phyloP scores from a whole-genome alignment of 2,113 vertebrate species.

The Garra rufa region DNA sequence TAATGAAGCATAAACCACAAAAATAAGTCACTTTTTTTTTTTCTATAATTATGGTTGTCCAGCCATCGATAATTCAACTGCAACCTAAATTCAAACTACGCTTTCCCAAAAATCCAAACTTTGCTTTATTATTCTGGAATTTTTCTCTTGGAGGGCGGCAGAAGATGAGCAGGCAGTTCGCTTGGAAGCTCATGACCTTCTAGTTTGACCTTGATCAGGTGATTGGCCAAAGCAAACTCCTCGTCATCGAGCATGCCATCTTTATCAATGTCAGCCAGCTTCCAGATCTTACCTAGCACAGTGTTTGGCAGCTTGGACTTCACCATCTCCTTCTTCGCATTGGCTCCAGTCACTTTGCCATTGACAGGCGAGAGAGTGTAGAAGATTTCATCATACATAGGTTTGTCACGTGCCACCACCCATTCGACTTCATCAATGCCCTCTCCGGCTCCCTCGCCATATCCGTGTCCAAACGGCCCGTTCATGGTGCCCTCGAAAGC shows the following conservation, averaged over 20 bases:
- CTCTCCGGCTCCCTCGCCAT: conserved; percentile 93
- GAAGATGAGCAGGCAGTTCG: conserved; percentile 90
- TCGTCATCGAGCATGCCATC: conserved; percentile 98
- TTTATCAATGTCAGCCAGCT: conserved; percentile 96
- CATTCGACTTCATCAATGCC: conserved; percentile 95
- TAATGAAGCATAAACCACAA: conserved; percentile 10
- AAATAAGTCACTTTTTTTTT: conserved; percentile 25
- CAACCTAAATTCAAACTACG: neutral
- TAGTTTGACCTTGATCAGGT: conserved; percentile 98
- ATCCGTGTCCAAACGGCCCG: conserved; percentile 93
- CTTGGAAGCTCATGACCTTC: conserved; percentile 95
- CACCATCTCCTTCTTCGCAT: conserved; percentile 97
- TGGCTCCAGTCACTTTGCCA: conserved; percentile 95
- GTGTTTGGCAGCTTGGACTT: conserved; percentile 98
- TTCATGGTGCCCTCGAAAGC: conserved; percentile 93
- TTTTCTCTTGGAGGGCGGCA: conserved; percentile 97
- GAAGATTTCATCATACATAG: conserved; percentile 98
- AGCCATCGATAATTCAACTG: conserved; percentile 8
- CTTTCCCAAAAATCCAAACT: conserved; percentile 45
- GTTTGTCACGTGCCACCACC: conserved; percentile 96
- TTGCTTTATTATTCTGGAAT: conserved; percentile 77
- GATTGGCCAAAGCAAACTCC: conserved; percentile 97
- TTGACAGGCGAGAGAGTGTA: conserved; percentile 94
- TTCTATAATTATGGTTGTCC: neutral
- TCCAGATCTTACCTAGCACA: conserved; percentile 97